Base-by-base conservation (phyloP, 2,888 invertebrate genomes). In the Machimus atricapillus region DNA sequence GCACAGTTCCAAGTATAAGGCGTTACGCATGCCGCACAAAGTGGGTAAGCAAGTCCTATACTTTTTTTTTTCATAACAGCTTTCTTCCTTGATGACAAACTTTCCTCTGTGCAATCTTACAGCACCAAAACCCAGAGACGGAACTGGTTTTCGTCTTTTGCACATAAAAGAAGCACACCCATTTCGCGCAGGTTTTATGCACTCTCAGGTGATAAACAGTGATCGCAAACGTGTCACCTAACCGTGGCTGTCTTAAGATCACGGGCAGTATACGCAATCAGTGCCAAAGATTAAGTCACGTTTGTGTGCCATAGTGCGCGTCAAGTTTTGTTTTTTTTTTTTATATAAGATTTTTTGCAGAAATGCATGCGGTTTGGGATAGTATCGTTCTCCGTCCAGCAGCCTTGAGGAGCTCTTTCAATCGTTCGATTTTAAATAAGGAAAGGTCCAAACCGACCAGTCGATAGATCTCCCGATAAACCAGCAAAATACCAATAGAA, bases 261-360 rank as follows among this genome's bases (percentile, higher is more conserved):
- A 83, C 40, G 83, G 79, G 27, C 79, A 79, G 79, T 46, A 19
- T 46, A 79, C 40, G 83, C 83, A 83, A 83, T 73, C 58, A 58
- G 83, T 40, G 34, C 19, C 37, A 37, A 46, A 46, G 40, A 31
- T 79, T 79, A 16, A 46, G 79, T 79, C 79, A 79, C 79, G 79
- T 79, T 79, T 43, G 66, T 66, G 66, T 66, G 9, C 66, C 16
- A 66, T 79, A 43, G 46, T 79, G 46, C 79, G 27, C 43, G 79
- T 79, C 43, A 79, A 34, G 40, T 77, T 77, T 77, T 76, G 1
- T 34, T 74, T 31, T 74, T 76, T 37, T 14, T n/a, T n/a, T n/a
- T n/a, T n/a, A n/a, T n/a, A n/a, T 76, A n/a, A 37, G 12, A 1
- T 23, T 56, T 66, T 66, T 66, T 66, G 66, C 66, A 66, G 43